Evolutionary conservation across 2,113 vertebrate species (phyloP).

Genomic region (Tor tambroides): DNA sequence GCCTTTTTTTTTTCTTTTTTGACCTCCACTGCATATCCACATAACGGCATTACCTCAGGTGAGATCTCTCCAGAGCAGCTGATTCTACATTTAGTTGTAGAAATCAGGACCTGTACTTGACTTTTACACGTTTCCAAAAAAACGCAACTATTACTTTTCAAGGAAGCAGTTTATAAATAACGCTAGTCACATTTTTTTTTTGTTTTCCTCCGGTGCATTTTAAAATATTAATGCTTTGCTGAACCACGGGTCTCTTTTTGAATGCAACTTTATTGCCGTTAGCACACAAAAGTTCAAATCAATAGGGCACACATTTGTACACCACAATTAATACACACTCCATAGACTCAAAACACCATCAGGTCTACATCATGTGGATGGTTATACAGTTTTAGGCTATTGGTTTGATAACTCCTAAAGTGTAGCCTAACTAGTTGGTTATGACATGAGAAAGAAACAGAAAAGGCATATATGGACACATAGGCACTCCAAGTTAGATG

Average conservation of each 20-base stretch:
- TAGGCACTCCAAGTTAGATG: background rate
- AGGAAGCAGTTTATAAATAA: slow-evolving; percentile 46
- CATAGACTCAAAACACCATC: slow-evolving; percentile 3
- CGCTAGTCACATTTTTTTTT: slow-evolving; percentile 16
- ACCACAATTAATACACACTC: slow-evolving; percentile 43
- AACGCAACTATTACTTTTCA: slow-evolving; percentile 21
- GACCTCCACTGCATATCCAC: slow-evolving; percentile 71
- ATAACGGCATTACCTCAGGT: slow-evolving; percentile 80
- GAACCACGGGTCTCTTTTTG: slow-evolving; percentile 67
- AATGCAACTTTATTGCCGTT: slow-evolving; percentile 66
- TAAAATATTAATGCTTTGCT: slow-evolving; percentile 53
- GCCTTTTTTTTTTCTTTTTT: slow-evolving; percentile 60
- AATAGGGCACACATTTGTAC: slow-evolving; percentile 56
- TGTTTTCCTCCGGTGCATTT: slow-evolving; percentile 5
- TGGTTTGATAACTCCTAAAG: slow-evolving; percentile 67
- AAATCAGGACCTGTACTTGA: slow-evolving; percentile 72
- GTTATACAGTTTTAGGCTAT: slow-evolving; percentile 66
- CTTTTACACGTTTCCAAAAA: slow-evolving; percentile 41
- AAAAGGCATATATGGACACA: slow-evolving; percentile 39
- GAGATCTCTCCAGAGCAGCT: slow-evolving; percentile 76
- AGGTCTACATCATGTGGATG: background rate
- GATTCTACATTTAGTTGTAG: slow-evolving; percentile 73
- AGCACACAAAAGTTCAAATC: slow-evolving; percentile 67
- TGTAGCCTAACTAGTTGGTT: slow-evolving; percentile 66
- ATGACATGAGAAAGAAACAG: slow-evolving; percentile 28